A percentile compares a stretch with the other conserved stretches of the same genome.
phyloP scores from a whole-genome alignment of 2,113 vertebrate species.

The Copsychus sechellarum region DNA sequence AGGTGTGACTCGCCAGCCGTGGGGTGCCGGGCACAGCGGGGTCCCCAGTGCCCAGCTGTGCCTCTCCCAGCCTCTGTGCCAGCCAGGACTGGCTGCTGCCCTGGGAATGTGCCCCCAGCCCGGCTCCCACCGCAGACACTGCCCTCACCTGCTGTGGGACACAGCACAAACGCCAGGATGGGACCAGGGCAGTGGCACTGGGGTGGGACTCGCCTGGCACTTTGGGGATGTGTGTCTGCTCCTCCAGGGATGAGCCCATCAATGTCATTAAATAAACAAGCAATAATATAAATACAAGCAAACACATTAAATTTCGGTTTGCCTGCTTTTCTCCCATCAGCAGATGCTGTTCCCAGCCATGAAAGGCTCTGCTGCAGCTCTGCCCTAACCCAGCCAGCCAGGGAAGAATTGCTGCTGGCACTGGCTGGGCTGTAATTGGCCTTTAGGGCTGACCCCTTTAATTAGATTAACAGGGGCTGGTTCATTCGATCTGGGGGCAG shows the following conservation, averaged over 20 bases:
- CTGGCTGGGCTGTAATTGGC: not conserved
- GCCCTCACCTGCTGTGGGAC: not conserved
- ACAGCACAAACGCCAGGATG: not conserved
- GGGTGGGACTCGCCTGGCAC: accelerated
- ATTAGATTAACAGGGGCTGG: not conserved
- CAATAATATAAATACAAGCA: not conserved
- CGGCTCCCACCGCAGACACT: not conserved
- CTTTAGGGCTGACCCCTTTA: not conserved
- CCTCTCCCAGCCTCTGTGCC: not conserved
- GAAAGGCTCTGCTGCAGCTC: not conserved
- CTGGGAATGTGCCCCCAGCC: not conserved
- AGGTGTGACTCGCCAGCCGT: not conserved
- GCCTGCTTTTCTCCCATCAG: not conserved
- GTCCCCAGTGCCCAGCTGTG: not conserved
- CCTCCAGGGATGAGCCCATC: not conserved
- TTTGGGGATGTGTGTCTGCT: not conserved
- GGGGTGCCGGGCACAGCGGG: accelerated
- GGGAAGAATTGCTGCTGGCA: not conserved
- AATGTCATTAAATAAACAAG: not conserved
- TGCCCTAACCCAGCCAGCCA: not conserved
- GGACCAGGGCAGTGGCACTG: accelerated
- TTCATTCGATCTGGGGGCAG: not conserved
- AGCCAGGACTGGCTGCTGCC: accelerated
- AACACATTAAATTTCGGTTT: not conserved
- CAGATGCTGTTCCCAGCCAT: accelerated